phyloP scores from a whole-genome alignment of 2,888 invertebrate genomes.

The Heliconius cydno region DNA sequence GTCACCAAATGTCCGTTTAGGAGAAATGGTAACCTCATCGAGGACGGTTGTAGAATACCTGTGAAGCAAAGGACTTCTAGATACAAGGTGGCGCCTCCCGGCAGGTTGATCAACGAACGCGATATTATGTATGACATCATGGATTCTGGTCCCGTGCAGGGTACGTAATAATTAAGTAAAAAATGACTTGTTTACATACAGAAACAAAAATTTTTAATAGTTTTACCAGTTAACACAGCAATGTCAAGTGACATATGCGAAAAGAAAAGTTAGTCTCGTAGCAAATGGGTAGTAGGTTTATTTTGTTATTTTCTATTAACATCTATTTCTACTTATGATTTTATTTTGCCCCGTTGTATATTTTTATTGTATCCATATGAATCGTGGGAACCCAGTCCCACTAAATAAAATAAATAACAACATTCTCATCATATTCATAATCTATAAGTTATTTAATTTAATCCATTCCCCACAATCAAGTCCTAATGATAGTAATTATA shows the following conservation, averaged over 20 bases:
- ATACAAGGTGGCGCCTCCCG: conserved; percentile 90
- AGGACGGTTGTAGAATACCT: conserved; percentile 83
- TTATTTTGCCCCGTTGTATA: no score
- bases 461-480: conserved; percentile 4
- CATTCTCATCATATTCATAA: not conserved
- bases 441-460: conserved; percentile 12
- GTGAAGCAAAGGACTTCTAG: conserved; percentile 82
- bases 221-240: not conserved
- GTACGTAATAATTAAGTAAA: conserved; percentile 65
- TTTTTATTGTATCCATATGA: no score
- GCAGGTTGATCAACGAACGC: conserved; percentile 87
- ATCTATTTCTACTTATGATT: no score
- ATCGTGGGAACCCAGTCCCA: no score
- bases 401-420: not conserved
- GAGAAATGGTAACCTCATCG: conserved; percentile 65
- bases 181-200: not conserved
- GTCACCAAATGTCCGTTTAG: conserved; percentile 86
- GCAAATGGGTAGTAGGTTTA: no score
- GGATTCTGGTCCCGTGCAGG: conserved; percentile 96
- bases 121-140: conserved; percentile 97
- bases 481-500: conserved; percentile 23
- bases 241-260: not conserved
- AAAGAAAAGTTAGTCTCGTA: not conserved
- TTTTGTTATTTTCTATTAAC: no score
- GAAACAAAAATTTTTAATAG: not conserved